These are phyloP conservation scores for Volucella zonaria DNA, from an alignment of 2,888 invertebrate species.

Conservation along the genomic window DNA sequence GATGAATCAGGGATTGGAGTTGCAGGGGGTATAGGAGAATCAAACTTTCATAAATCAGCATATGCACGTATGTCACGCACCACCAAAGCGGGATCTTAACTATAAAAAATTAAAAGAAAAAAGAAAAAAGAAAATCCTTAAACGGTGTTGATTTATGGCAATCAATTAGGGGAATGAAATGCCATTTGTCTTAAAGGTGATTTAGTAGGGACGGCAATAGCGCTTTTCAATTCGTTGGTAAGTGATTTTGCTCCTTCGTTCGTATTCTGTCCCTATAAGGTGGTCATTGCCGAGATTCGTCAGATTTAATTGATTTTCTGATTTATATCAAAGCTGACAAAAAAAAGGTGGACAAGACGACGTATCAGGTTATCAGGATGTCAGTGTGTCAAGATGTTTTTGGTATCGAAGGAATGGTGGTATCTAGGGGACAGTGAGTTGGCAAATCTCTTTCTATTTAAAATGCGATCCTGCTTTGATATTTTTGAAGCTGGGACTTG, in stretches of 20 bases:
- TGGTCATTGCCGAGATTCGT: constrained; percentile 8
- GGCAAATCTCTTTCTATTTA: too few relatives aligned
- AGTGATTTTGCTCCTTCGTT: constrained; percentile 1
- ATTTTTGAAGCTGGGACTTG: too few relatives aligned
- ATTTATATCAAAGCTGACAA: too few relatives aligned
- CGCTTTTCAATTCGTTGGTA: constrained; percentile 11
- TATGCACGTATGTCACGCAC: neutral
- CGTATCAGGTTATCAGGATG: too few relatives aligned
- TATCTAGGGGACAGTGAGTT: too few relatives aligned
- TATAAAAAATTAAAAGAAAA: constrained; percentile 18
- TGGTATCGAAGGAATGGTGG: too few relatives aligned
- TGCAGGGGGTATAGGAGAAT: constrained; percentile 12
- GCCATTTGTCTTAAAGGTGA: constrained; percentile 67
- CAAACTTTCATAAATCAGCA: constrained; percentile 63
- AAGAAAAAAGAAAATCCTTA: constrained; percentile 51
- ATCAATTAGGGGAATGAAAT: constrained; percentile 69
- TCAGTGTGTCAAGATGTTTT: too few relatives aligned
- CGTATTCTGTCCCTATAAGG: constrained; percentile 1
- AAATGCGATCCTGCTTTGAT: too few relatives aligned
- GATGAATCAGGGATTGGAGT: constrained; percentile 25
- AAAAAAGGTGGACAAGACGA: too few relatives aligned
- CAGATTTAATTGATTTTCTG: constrained; percentile 30
- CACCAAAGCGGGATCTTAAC: neutral
- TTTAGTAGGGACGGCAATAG: constrained; percentile 55
- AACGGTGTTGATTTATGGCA: constrained; percentile 64